A percentile compares a stretch with the other conserved stretches of the same genome.
Conservation (phyloP, 2,888 invertebrate genomes). For the Phoronis australis region DNA sequence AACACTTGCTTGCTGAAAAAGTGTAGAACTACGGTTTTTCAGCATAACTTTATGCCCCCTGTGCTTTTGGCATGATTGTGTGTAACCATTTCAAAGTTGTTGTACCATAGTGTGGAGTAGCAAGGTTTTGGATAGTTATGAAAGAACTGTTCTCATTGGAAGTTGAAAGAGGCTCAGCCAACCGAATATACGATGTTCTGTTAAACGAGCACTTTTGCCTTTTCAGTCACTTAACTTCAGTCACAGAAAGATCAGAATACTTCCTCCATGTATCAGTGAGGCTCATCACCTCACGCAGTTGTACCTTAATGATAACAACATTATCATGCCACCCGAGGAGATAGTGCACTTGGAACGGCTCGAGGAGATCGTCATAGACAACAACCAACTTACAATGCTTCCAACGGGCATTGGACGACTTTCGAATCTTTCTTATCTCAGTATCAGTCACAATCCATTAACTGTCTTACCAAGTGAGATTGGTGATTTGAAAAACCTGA, state of each 20-base stretch:
- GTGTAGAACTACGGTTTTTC: too few species aligned
- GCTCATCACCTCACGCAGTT: slow-evolving; percentile 25
- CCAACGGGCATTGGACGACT: slow-evolving; percentile 34
- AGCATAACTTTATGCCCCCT: too few species aligned
- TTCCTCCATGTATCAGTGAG: slow-evolving; percentile 30
- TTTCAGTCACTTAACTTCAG: too few species aligned
- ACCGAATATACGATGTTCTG: too few species aligned
- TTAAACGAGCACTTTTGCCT: too few species aligned
- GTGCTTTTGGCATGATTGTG: too few species aligned
- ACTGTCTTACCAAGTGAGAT: slow-evolving; percentile 35
- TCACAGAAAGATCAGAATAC: slow-evolving; percentile 39
- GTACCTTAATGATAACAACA: slow-evolving; percentile 40
- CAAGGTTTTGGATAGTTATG: too few species aligned
- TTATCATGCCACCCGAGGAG: slow-evolving; percentile 45
- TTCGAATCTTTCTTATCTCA: slow-evolving; percentile 24
- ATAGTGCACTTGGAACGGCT: slow-evolving; percentile 25
- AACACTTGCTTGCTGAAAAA: too few species aligned
- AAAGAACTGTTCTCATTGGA: too few species aligned
- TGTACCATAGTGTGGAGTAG: too few species aligned
- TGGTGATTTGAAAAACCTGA: slow-evolving; percentile 29
- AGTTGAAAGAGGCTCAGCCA: too few species aligned
- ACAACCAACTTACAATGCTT: slow-evolving; percentile 46
- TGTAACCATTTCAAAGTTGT: too few species aligned
- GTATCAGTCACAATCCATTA: slow-evolving; percentile 33
- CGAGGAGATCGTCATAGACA: slow-evolving; percentile 41